Percentiles rank a stretch among this genome's conserved stretches.
Conservation (phyloP, 2,888 invertebrate genomes). For the Tridacna gigas region DNA sequence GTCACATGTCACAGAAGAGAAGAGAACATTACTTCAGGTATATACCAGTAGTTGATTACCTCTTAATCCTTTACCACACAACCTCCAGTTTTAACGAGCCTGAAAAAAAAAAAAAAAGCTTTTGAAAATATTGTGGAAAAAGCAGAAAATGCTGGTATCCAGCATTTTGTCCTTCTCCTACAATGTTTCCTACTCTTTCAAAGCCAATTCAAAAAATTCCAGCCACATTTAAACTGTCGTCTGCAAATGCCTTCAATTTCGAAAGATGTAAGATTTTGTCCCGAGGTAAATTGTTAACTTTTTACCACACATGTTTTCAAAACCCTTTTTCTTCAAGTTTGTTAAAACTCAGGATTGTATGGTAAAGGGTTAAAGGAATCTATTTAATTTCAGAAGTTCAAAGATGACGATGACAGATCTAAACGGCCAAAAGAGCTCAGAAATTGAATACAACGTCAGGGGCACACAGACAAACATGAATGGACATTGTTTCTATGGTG, state of each 20-base stretch:
- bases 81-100: background rate
- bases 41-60: no score
- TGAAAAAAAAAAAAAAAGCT: background rate
- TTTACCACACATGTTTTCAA: no score
- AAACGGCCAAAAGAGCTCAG: background rate
- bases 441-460: background rate
- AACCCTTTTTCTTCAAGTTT: no score
- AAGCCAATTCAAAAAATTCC: no score
- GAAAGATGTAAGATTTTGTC: no score
- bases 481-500: background rate
- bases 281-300: no score
- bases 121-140: conserved; percentile 4
- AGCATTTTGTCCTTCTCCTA: background rate
- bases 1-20: no score
- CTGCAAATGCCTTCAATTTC: no score
- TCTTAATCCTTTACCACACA: background rate
- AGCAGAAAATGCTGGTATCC: background rate
- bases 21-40: background rate
- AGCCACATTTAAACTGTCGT: no score
- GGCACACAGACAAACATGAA: background rate
- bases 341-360: no score
- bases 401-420: background rate
- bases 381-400: background rate
- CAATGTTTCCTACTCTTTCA: background rate
- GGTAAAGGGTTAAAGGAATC: background rate